Base-by-base conservation (phyloP, 2,113 vertebrate species). In the Gallinago paraguaiae region DNA sequence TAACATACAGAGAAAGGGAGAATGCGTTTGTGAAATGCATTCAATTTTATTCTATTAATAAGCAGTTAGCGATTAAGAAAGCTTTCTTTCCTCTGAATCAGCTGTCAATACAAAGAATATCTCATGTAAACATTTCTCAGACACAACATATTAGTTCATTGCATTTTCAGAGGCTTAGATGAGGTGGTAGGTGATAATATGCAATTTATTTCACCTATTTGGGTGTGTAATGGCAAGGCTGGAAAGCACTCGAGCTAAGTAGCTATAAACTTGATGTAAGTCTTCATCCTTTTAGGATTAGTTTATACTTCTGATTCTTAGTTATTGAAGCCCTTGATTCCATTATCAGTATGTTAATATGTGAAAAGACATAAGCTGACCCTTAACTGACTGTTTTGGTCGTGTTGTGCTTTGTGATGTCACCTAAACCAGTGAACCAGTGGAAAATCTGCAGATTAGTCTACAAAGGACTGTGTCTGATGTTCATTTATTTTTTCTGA, bases 51-150 rank as follows among this genome's bases (percentile, higher is more conserved):
- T 50, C 25, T 69, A 82, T 51, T 77, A 88, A 27, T 33, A 54
- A 74, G 8, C 0, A 0, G 11, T 30, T 61, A 86, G 27, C 0
- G 0, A 75, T 92, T 74, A 83, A 43, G 33, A 88, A 86, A 69
- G 15, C 17, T 83, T 88, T 56, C 9, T 83, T 79, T 88, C 22
- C 39, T 77, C 46, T 86, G 23, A 64, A 54, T 74, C 33, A 78
- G 7, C 33, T 91, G 12, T 24, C 57, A 68, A 37, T 67, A 33
- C 19, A 82, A 81, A 88, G 27, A 57, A 18, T 51, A 74, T 57
- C 41, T 46, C 27, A 63, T 20, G 28, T 17, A 78, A 92, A 54
- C 41, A 84, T 11, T 31, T 91, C 68, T 81, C 28, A 67, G 64
- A 84, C 19, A 37, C 19, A 67, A 54, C 5, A 3, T 31, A 30